Conservation (phyloP, 2,797 vertebrate species). For the Argentina silus region DNA sequence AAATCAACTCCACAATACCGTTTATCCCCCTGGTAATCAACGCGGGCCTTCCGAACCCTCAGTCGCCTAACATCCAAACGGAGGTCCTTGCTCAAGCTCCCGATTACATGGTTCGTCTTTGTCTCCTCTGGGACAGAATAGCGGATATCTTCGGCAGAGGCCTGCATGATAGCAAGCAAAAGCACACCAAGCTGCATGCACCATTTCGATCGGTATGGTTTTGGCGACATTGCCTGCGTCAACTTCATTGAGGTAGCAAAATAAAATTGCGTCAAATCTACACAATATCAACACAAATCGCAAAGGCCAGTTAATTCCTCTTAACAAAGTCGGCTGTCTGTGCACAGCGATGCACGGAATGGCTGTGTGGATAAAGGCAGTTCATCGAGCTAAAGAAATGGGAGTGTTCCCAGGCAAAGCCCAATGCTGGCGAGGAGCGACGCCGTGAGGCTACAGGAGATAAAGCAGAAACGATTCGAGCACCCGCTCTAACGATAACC, state of each 20-base stretch:
- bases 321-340: neutral
- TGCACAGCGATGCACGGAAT: neutral
- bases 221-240: neutral
- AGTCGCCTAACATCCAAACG: conserved; percentile 37
- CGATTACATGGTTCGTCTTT: conserved; percentile 34
- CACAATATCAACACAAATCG: neutral
- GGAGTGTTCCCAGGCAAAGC: conserved; percentile 21
- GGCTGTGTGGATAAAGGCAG: neutral
- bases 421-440: conserved; percentile 40
- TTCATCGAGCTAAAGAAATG: conserved; percentile 12
- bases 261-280: neutral
- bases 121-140: conserved; percentile 56
- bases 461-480: neutral
- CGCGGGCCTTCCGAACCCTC: conserved; percentile 31
- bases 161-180: neutral
- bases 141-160: conserved; percentile 28
- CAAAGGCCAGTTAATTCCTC: neutral
- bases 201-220: neutral
- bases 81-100: conserved; percentile 47
- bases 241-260: neutral
- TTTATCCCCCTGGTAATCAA: conserved; percentile 48
- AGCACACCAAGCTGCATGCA: conserved; percentile 4
- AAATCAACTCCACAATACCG: conserved; percentile 42
- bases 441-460: conserved; percentile 31
- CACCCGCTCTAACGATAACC: neutral